Conservation (phyloP, 2,113 vertebrate genomes). For the Salvator merianae region DNA sequence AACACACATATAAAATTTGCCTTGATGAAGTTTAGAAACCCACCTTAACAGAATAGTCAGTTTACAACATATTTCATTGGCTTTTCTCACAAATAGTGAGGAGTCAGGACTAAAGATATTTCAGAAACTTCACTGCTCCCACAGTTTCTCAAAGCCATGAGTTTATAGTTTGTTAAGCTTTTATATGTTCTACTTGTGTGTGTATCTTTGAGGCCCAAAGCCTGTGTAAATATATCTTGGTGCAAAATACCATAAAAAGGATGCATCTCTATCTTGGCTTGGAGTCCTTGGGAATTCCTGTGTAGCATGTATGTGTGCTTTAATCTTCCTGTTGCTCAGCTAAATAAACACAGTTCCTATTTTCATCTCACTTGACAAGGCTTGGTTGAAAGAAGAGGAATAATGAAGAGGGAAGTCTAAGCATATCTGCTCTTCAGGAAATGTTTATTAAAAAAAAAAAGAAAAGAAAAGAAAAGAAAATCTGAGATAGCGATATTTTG, state of each 20-base stretch:
- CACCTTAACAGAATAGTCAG: too few relatives aligned
- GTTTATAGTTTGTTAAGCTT: too few relatives aligned
- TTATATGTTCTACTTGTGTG: too few relatives aligned
- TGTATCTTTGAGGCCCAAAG: not conserved
- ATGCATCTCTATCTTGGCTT: not conserved
- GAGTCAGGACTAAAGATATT: not conserved
- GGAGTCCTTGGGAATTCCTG: not conserved
- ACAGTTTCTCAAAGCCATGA: not conserved
- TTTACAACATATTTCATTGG: not conserved
- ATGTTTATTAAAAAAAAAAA: not conserved
- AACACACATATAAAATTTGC: not conserved
- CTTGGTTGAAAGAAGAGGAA: conserved; percentile 24
- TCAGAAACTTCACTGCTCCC: not conserved
- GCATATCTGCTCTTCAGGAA: conserved; percentile 12
- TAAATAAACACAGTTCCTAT: not conserved
- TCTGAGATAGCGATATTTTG: not conserved
- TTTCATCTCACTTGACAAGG: not conserved
- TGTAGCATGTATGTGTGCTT: conserved; percentile 2
- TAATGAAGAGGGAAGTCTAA: not conserved
- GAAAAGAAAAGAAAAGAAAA: not conserved
- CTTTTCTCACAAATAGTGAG: not conserved
- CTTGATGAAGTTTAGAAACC: not conserved
- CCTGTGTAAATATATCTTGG: not conserved
- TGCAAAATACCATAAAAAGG: not conserved
- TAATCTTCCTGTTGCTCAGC: not conserved